These are phyloP conservation scores for Brenthis hecate DNA, from an alignment of 2,888 invertebrate genomes.

Conservation along the genomic window DNA sequence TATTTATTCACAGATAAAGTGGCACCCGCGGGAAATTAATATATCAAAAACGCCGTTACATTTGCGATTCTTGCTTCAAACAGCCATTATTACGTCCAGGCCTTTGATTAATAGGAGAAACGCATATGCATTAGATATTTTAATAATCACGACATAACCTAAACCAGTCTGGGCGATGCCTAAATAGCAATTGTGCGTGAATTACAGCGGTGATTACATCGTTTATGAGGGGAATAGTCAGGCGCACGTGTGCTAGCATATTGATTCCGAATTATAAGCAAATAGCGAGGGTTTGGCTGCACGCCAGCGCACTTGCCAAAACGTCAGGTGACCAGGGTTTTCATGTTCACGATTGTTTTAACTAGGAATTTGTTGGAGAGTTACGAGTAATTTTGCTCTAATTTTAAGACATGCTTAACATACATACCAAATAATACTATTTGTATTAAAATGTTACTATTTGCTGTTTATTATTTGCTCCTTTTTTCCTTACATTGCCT, in stretches of 20 bases:
- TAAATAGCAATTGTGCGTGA: conserved; percentile 58
- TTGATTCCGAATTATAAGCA: conserved; percentile 80
- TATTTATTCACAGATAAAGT: too few species aligned
- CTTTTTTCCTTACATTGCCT: not conserved
- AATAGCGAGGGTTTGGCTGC: conserved; percentile 68
- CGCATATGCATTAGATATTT: conserved; percentile 38
- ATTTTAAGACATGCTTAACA: not conserved
- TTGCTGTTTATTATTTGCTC: not conserved
- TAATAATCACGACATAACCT: conserved; percentile 40
- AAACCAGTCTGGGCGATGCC: conserved; percentile 39
- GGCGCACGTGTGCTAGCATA: conserved; percentile 72
- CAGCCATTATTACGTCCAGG: not conserved
- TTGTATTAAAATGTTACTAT: too few species aligned
- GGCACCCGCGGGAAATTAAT: too few species aligned
- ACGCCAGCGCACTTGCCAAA: conserved; percentile 67
- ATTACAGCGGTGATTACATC: conserved; percentile 62
- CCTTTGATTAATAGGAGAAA: not conserved
- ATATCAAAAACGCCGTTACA: too few species aligned
- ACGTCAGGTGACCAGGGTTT: conserved; percentile 52
- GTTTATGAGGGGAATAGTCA: conserved; percentile 51
- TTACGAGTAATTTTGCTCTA: not conserved
- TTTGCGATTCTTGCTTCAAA: not conserved
- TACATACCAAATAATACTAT: too few species aligned
- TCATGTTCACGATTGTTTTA: not conserved
- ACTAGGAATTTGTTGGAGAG: not conserved